Percentiles rank a stretch among this genome's conserved stretches.
phyloP scores from a whole-genome alignment of 2,797 vertebrate species.

The Eulemur mongoz region DNA sequence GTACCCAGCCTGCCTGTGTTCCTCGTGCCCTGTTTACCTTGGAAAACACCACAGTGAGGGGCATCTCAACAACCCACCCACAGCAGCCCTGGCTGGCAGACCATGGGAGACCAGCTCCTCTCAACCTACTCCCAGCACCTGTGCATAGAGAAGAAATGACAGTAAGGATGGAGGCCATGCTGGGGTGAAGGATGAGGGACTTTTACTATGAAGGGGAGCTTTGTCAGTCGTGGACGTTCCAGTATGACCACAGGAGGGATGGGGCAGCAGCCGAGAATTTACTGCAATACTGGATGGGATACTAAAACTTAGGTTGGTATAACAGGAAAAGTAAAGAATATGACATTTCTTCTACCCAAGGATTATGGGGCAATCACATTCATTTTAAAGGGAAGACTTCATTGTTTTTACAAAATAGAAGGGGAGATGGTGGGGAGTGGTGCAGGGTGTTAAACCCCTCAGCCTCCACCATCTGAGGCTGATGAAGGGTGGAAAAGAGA shows the following conservation, averaged over 20 bases:
- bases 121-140: neutral
- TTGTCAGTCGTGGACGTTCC: neutral
- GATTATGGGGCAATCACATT: neutral
- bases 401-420: neutral
- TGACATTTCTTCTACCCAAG: neutral
- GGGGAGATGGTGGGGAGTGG: neutral
- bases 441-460: neutral
- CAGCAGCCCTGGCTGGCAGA: neutral
- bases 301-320: neutral
- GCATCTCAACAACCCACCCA: neutral
- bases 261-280: neutral
- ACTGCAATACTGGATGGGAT: neutral
- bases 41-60: neutral
- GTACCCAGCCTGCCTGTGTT: neutral
- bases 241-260: neutral
- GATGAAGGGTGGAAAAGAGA: neutral
- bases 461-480: neutral
- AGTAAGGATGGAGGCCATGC: accelerated
- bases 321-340: neutral
- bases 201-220: neutral
- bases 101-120: neutral
- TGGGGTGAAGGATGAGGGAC: neutral
- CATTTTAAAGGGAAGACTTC: neutral
- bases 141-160: too few species aligned
- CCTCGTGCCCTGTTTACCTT: neutral